Evolutionary conservation across 2,797 vertebrate species (phyloP).

Genomic region (Anolis apletophallus): DNA sequence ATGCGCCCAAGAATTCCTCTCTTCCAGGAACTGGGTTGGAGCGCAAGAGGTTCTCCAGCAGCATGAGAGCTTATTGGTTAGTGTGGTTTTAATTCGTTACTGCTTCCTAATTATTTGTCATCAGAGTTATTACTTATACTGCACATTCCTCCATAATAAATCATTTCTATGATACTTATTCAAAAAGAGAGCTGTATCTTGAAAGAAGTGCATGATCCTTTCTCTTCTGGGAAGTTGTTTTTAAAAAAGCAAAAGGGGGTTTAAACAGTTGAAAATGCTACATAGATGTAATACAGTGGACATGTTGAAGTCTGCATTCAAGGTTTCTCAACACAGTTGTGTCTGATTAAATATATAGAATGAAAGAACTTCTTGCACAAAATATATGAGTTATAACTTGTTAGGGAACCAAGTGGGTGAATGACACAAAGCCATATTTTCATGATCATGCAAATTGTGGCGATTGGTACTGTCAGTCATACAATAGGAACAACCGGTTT

Average conservation of each 20-base stretch:
- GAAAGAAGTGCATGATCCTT: neutral
- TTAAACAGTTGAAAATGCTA: neutral
- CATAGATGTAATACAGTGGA: too few species aligned
- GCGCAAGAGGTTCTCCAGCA: slow-evolving; percentile 86
- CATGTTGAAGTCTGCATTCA: neutral
- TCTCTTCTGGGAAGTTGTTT: neutral
- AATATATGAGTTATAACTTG: neutral
- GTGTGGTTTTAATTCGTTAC: slow-evolving; percentile 46
- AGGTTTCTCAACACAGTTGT: neutral
- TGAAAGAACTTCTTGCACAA: neutral
- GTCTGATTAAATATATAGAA: neutral
- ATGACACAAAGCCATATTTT: neutral
- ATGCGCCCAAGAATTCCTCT: slow-evolving; percentile 89
- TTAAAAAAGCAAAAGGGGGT: neutral
- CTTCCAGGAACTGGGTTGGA: slow-evolving; percentile 86
- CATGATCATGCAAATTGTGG: neutral
- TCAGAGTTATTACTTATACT: neutral
- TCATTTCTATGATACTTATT: neutral
- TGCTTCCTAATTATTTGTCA: neutral
- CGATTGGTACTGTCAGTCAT: neutral
- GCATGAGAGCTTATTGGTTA: slow-evolving; percentile 86
- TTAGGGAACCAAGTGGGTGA: neutral
- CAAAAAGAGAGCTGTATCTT: neutral
- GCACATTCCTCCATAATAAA: neutral
- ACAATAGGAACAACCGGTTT: neutral